These are phyloP conservation scores for Apodemia hepburni DNA, from an alignment of 2,888 invertebrate genomes.

Conservation along the genomic window DNA sequence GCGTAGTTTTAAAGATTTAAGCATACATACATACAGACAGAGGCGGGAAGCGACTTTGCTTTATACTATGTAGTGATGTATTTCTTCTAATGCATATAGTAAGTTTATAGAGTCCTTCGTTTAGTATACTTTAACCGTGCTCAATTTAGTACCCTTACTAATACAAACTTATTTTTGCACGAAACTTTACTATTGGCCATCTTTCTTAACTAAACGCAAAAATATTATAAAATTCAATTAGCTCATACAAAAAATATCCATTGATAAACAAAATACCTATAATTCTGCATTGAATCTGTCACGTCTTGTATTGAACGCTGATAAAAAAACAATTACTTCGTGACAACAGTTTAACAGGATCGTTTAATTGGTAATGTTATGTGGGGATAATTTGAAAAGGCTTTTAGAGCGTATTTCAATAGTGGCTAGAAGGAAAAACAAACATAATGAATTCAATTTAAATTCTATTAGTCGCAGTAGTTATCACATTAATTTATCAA, in stretches of 20 bases:
- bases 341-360: slow-evolving; percentile 29
- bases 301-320: slow-evolving; percentile 29
- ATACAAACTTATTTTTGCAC: too few relatives aligned
- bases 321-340: slow-evolving; percentile 27
- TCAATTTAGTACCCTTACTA: too few relatives aligned
- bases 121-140: too few relatives aligned
- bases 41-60: too few relatives aligned
- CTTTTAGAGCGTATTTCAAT: slow-evolving; percentile 3
- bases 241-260: not conserved
- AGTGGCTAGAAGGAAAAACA: not conserved
- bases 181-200: too few relatives aligned
- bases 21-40: too few relatives aligned
- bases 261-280: slow-evolving; percentile 1
- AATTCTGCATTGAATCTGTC: slow-evolving; percentile 18
- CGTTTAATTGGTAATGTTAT: slow-evolving; percentile 28
- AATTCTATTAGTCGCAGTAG: not conserved
- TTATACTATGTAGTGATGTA: too few relatives aligned
- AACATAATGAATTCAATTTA: slow-evolving; percentile 5
- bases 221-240: not conserved
- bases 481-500: slow-evolving; percentile 1
- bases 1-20: too few relatives aligned
- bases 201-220: not conserved
- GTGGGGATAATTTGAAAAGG: slow-evolving; percentile 19
- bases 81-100: too few relatives aligned
- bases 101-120: too few relatives aligned